Base-by-base conservation (phyloP, 2,113 vertebrate species). In the Scytalopus superciliaris region DNA sequence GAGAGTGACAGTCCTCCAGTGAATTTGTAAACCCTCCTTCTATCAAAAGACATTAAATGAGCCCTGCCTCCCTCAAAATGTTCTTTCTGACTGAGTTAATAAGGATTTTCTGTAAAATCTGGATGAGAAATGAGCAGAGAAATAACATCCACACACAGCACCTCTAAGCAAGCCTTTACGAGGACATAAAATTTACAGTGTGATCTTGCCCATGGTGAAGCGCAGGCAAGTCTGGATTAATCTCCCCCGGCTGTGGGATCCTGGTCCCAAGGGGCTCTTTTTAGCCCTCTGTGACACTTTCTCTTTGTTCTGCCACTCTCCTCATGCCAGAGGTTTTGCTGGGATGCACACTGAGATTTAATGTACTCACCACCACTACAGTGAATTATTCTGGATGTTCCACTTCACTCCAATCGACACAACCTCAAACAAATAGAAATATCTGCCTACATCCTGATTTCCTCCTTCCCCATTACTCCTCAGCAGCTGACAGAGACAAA, bases 71-170 rank as follows among this genome's bases (percentile, higher is more conserved):
- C 74, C 76, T 42, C 45, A 19, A 31, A 95, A 86, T 5, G 35
- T n/a, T 87, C 74, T 37, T 78, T 80, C 72, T 81, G 10, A 88
- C 64, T 5, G 53, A 89, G 84, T 90, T 96, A 75, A 76, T 69
- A 47, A 70, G 84, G 85, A 75, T 94, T 84, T 94, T 45, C 76
- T 59, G 49, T 64, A 68, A 70, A 56, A 90, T 66, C 66, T 63
- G 78, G 60, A 4, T 45, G 67, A 90, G 64, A 56, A 86, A 40
- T 10, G 44, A 74, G 53, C 83, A 77, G 62, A 70, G 68, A 28
- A 82, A n/a, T 28, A 42, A 42, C n/a, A 60, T 56, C 49, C 31
- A 28, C 28, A 10, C 30, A 6, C n/a, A 24, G 53, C 22, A 14
- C 39, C 64, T 78, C 70, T 60, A 68, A 6, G 66, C 0, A 0